Evolutionary conservation across 2,797 vertebrate species (phyloP).

Genomic region (Hapalemur alaotrensis): DNA sequence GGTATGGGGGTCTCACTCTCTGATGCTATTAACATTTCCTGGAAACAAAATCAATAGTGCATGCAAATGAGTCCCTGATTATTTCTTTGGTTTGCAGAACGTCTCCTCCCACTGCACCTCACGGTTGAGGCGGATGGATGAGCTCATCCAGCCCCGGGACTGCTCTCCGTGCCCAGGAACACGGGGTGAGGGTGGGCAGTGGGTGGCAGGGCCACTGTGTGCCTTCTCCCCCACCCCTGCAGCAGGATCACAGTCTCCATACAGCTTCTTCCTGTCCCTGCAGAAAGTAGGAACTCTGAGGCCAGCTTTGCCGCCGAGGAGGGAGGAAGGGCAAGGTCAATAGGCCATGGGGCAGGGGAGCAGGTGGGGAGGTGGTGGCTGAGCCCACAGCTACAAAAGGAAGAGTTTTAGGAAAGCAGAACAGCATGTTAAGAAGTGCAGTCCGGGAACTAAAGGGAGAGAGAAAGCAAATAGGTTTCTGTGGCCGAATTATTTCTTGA

Average conservation of each 20-base stretch:
- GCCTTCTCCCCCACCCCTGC: background rate
- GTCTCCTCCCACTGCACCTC: conserved; percentile 53
- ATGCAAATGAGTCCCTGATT: conserved; percentile 58
- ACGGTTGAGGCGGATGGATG: conserved; percentile 18
- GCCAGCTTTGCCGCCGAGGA: background rate
- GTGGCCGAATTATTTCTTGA: background rate
- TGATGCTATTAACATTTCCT: conserved; percentile 56
- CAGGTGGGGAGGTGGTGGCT: background rate
- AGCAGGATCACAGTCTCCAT: background rate
- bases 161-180: background rate
- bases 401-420: conserved; percentile 15
- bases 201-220: background rate
- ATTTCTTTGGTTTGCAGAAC: conserved; percentile 66
- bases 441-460: background rate
- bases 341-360: conserved; percentile 14
- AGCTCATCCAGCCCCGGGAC: background rate
- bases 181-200: background rate
- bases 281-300: background rate
- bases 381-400: conserved; percentile 37
- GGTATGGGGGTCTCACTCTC: conserved; percentile 44
- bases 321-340: conserved; percentile 22
- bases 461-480: background rate
- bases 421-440: background rate
- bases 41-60: conserved; percentile 63
- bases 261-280: background rate